These are phyloP conservation scores for Pangasianodon hypophthalmus DNA, from an alignment of 2,113 vertebrate genomes.

Conservation along the genomic window DNA sequence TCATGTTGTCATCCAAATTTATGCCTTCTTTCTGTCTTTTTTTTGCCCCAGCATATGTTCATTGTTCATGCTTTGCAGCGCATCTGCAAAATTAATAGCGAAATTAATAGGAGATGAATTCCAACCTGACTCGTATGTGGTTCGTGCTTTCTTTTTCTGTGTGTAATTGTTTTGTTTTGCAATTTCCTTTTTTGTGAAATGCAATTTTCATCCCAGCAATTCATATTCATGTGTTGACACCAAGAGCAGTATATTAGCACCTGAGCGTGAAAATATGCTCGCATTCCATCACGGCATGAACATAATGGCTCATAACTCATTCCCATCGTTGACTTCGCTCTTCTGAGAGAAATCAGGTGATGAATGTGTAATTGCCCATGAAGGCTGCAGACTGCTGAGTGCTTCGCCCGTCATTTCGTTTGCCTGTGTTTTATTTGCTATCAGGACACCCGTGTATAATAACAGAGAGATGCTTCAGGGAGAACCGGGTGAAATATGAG, in stretches of 20 bases:
- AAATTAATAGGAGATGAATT: conserved; percentile 12
- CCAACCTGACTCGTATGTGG: not conserved
- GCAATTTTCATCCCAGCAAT: conserved; percentile 10
- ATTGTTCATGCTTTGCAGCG: not conserved
- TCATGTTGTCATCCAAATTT: not conserved
- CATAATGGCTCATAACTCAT: conserved; percentile 32
- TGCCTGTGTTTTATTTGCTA: conserved; percentile 5
- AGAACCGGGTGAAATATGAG: not conserved
- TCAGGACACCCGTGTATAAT: conserved; percentile 22
- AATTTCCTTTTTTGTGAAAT: not conserved
- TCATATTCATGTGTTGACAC: conserved; percentile 37
- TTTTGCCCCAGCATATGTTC: too few relatives aligned
- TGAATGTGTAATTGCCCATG: conserved; percentile 26
- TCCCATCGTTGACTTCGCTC: conserved; percentile 9
- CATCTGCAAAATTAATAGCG: not conserved
- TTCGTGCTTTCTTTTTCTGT: not conserved
- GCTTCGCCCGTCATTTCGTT: not conserved
- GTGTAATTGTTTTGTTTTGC: conserved; percentile 18
- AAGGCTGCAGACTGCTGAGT: not conserved
- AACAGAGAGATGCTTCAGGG: not conserved
- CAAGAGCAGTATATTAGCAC: conserved; percentile 31
- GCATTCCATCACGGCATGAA: not conserved
- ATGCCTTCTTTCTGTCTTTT: not conserved
- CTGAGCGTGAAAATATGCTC: conserved; percentile 37
- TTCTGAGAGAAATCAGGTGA: conserved; percentile 20